Evolutionary conservation across 2,888 invertebrate genomes (phyloP).

Genomic region (Atethmia centrago): DNA sequence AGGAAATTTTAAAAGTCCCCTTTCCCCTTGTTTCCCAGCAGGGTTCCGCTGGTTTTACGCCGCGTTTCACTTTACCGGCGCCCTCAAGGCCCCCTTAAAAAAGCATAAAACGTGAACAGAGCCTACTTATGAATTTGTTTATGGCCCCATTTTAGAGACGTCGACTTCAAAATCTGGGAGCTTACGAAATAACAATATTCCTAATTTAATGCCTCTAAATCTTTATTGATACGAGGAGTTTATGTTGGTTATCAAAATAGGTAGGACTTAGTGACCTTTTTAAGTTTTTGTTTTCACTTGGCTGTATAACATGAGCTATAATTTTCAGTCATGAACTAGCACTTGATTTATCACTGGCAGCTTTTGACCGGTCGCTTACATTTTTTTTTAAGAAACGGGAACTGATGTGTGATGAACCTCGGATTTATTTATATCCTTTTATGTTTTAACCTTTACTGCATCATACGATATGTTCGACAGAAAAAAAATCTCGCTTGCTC

Average conservation of each 20-base stretch:
- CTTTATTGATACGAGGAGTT: constrained; percentile 75
- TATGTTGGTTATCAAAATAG: constrained; percentile 40
- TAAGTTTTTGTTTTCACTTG: background rate
- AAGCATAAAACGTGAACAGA: constrained; percentile 86
- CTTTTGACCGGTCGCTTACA: background rate
- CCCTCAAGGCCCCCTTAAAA: constrained; percentile 85
- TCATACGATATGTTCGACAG: too few species aligned
- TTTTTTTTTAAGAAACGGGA: background rate
- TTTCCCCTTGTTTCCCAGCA: constrained; percentile 79
- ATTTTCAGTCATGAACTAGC: background rate
- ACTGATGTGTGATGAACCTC: background rate
- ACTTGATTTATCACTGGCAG: background rate
- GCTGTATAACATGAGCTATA: background rate
- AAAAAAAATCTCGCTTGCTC: background rate
- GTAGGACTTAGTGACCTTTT: background rate
- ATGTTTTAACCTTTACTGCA: too few species aligned
- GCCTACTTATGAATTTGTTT: constrained; percentile 91
- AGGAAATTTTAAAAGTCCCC: constrained; percentile 58
- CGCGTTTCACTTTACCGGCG: constrained; percentile 86
- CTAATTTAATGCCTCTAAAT: constrained; percentile 80
- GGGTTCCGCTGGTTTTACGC: constrained; percentile 85
- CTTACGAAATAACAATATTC: constrained; percentile 82
- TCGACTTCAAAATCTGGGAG: constrained; percentile 75
- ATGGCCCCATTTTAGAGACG: constrained; percentile 84
- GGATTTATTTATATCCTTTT: too few species aligned